A percentile compares a stretch with the other conserved stretches of the same genome.
These are phyloP conservation scores for Sebastes diploproa DNA, from an alignment of 2,797 vertebrate species.

Conservation along the genomic window DNA sequence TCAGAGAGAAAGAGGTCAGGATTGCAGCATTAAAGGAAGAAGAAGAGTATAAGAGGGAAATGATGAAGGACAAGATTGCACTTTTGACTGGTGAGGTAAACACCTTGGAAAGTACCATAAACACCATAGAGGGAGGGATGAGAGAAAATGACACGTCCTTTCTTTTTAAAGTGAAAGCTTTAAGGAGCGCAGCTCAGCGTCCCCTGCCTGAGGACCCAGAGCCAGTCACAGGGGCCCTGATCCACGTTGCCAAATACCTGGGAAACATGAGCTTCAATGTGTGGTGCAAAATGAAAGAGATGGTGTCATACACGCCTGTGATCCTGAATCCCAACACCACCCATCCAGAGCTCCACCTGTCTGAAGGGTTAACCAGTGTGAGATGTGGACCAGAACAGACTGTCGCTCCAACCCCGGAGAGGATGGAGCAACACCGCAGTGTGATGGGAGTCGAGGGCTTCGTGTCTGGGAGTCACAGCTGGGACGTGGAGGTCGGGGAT, in stretches of 20 bases:
- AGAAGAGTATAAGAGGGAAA: fast-evolving
- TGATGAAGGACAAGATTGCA: background rate
- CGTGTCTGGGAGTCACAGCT: background rate
- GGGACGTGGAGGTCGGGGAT: background rate
- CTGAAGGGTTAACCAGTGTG: background rate
- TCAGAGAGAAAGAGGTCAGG: background rate
- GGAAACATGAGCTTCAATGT: background rate
- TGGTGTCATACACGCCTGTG: background rate
- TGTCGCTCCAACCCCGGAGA: background rate
- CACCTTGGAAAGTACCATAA: background rate
- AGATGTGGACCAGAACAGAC: background rate
- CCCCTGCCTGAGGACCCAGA: background rate
- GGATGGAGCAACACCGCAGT: background rate
- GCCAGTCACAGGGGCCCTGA: background rate
- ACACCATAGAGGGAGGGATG: background rate
- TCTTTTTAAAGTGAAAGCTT: background rate
- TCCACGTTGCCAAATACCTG: background rate
- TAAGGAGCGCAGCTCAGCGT: background rate
- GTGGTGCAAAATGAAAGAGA: background rate
- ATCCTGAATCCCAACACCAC: constrained; percentile 1
- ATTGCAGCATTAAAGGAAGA: background rate
- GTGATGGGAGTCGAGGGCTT: background rate
- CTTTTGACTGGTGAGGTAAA: background rate
- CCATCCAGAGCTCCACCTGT: background rate
- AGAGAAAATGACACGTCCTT: background rate